Evolutionary conservation across 64 coral and sea anemone genomes (phyloP), one percentile per base, ranked within the genome.

Genomic region (Anthopleura sola): DNA sequence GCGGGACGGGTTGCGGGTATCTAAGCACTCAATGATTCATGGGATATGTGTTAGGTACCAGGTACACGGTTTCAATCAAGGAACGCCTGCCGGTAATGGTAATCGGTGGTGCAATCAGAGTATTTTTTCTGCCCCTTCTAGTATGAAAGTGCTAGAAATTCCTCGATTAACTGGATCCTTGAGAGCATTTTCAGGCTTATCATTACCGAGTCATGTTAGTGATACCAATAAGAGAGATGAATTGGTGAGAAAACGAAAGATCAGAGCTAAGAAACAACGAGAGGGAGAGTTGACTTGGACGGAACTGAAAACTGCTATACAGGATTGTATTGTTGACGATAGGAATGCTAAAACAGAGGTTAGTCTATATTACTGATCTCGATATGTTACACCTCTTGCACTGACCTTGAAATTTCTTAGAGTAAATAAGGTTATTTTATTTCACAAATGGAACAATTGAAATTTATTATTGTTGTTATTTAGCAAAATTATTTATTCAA

Each of bases 101-200:
- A 81, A 26, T 11, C 24, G 3, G 76, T 79, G 76, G 76, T 79
- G 76, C 76, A 79, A 79, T 18, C n/a, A 18, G 76, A 80, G 49
- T 55, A 88, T 88, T 82, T 83, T 74, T 39, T 62, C 37, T 53
- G 64, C 24, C 21, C 49, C 36, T 9, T 5, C 10, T 17, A 83
- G 66, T 13, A 93, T 93, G 88, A 81, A 83, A 23, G 78, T 85
- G 46, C 53, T 90, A 60, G 97, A 99, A 69, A 53, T 99, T 54
- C 97, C 97, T 84, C 81, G 97, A n/a, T 81, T 99, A 58, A 99
- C 97, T 71, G 93, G 92, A 15, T 92, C 92, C 31, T 88, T 99
- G n/a, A 88, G 97, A 77, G 97, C 97, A 9, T 99, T 95, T 87
- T 95, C 97, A 40, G 97, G 97, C 6, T 80, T 99, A 0, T 90